Base-by-base conservation (phyloP, 2,113 vertebrate species). In the Centropristis striata region DNA sequence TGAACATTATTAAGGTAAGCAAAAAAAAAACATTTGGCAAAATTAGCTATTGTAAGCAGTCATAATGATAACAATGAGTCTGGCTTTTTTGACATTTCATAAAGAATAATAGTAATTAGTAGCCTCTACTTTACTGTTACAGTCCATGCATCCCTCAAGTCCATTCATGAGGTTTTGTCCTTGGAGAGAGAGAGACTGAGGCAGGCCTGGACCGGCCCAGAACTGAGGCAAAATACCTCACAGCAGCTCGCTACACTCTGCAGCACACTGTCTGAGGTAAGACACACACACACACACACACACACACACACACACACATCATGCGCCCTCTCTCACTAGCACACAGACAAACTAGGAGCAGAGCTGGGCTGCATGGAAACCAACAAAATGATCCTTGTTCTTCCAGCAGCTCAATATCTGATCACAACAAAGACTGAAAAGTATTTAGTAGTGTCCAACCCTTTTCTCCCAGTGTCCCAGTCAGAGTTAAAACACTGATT, bases 211-310 rank as follows among this genome's bases (percentile, higher is more conserved):
- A 90, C 89, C 1, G 78, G 87, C 8, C 94, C 93, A 0, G 93
- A 95, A 32, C 80, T 95, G 50, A 78, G 88, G 1, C 86, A 92
- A 64, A 88, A 90, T 83, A 92, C 95, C 8, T 91, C 94, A 0
- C 81, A 93, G 11, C 95, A 95, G 73, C 87, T 95, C 0, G 92
- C 95, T 18, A 92, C 93, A 0, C 89, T 96, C 8, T 95, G 94
- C 86, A 93, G 85, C 71, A 94, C 94, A 0, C 46, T 94, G 54
- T 91, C 95, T 9, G 93, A 95, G 93, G 95, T 95, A 92, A 81
- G 47, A 2, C 20, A 13, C 53, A 36, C 42, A 41, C 49, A 49
- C 5, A 27, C 42, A 20, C 16, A 51, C 21, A 46, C 51, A 66
- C 75, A 71, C 39, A 53, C 37, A 7, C 36, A 27, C 53, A 15